phyloP scores from a whole-genome alignment of 2,888 invertebrate genomes.

The Galerucella nymphaeae region DNA sequence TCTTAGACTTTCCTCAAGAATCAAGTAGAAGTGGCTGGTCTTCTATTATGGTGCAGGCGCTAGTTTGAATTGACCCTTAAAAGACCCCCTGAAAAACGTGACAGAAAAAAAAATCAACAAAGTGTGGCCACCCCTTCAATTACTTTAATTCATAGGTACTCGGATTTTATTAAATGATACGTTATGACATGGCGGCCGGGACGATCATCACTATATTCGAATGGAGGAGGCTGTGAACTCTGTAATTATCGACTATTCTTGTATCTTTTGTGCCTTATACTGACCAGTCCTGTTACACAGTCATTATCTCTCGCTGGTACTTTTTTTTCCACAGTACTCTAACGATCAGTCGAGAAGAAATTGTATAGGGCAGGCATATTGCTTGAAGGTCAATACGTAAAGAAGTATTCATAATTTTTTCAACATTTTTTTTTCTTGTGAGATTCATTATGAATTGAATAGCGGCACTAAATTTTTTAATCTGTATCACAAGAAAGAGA shows the following conservation, averaged over 20 bases:
- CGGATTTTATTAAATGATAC: slow-evolving; percentile 32
- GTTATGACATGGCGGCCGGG: slow-evolving; percentile 16
- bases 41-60: not conserved
- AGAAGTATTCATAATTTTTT: not conserved
- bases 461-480: not conserved
- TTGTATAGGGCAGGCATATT: not conserved
- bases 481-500: too few species aligned
- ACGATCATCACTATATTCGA: slow-evolving; percentile 1
- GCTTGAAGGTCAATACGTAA: not conserved
- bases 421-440: not conserved
- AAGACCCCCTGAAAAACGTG: not conserved
- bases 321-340: not conserved
- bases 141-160: slow-evolving; percentile 44
- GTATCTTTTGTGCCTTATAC: slow-evolving; percentile 5
- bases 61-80: not conserved
- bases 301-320: slow-evolving; percentile 9
- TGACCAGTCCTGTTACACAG: slow-evolving; percentile 7
- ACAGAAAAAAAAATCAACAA: not conserved
- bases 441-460: not conserved
- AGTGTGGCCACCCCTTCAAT: slow-evolving; percentile 43
- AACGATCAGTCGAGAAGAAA: not conserved
- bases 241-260: slow-evolving; percentile 14
- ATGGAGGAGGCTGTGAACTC: slow-evolving; percentile 4
- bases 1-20: too few species aligned
- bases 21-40: too few species aligned